These are phyloP conservation scores for Epirrita christyi DNA, from an alignment of 2,888 invertebrate genomes.

Conservation along the genomic window DNA sequence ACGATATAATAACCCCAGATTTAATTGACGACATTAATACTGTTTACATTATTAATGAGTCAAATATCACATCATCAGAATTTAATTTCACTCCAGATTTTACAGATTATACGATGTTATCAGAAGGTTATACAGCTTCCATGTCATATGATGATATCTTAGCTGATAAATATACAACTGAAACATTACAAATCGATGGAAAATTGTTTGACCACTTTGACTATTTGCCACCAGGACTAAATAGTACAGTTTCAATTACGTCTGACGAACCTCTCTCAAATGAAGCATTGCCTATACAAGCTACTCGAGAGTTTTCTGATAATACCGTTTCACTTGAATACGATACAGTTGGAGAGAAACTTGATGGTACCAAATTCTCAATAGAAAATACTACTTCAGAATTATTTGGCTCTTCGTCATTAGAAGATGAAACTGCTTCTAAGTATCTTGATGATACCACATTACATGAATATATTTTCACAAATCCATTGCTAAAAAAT, in stretches of 20 bases:
- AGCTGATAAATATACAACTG: background rate
- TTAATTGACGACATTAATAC: background rate
- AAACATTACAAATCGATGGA: background rate
- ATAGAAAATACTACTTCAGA: background rate
- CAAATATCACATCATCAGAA: background rate
- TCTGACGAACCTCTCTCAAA: background rate
- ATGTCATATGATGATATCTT: background rate
- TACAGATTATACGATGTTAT: background rate
- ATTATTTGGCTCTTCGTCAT: background rate
- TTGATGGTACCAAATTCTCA: too few relatives aligned
- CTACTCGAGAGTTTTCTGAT: background rate
- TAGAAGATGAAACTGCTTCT: background rate
- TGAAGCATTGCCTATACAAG: background rate
- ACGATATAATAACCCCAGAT: conserved; percentile 4
- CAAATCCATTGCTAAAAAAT: too few relatives aligned
- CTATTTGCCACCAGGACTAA: background rate
- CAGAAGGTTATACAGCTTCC: background rate
- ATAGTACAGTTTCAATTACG: background rate
- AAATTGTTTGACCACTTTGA: background rate
- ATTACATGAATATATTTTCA: background rate
- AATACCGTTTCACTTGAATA: background rate
- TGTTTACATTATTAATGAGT: background rate
- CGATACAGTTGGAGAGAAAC: background rate
- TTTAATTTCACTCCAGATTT: background rate
- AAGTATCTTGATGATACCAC: background rate